Evolutionary conservation across 2,797 vertebrate genomes (phyloP).

Genomic region (Xyrichtys novacula): DNA sequence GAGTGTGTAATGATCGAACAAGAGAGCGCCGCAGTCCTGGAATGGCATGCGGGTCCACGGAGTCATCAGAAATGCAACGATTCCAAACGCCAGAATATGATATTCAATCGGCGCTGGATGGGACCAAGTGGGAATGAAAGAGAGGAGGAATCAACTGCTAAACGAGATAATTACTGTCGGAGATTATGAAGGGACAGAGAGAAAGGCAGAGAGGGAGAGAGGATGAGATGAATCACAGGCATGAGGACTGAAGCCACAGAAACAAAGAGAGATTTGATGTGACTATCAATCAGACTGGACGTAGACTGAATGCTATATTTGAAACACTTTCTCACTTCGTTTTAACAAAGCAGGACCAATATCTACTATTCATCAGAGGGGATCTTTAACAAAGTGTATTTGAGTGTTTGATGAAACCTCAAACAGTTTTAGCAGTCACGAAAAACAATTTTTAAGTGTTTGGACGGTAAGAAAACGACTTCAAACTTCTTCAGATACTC

Average conservation of each 20-base stretch:
- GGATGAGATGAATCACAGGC: conserved; percentile 23
- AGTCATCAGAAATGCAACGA: conserved; percentile 86
- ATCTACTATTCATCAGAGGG: too few species aligned
- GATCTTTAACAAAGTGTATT: too few species aligned
- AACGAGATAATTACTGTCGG: conserved; percentile 79
- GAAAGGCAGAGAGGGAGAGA: conserved; percentile 13
- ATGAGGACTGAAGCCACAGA: conserved; percentile 24
- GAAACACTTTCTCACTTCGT: neutral
- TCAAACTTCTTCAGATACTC: too few species aligned
- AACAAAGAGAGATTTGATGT: conserved; percentile 16
- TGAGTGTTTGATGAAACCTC: too few species aligned
- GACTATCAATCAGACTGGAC: neutral
- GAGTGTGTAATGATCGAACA: conserved; percentile 71
- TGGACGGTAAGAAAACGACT: too few species aligned
- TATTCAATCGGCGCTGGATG: conserved; percentile 76
- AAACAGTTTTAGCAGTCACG: too few species aligned
- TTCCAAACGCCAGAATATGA: conserved; percentile 79
- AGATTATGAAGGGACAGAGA: conserved; percentile 60
- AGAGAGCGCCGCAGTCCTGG: conserved; percentile 53
- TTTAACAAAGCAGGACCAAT: too few species aligned
- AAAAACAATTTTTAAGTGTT: too few species aligned
- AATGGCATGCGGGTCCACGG: conserved; percentile 71
- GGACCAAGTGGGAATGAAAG: conserved; percentile 70
- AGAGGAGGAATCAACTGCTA: conserved; percentile 78
- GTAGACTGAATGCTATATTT: neutral